Evolutionary conservation across 2,113 vertebrate genomes (phyloP), one percentile per base, ranked within the genome.

Genomic region (Ceyx melanurus): DNA sequence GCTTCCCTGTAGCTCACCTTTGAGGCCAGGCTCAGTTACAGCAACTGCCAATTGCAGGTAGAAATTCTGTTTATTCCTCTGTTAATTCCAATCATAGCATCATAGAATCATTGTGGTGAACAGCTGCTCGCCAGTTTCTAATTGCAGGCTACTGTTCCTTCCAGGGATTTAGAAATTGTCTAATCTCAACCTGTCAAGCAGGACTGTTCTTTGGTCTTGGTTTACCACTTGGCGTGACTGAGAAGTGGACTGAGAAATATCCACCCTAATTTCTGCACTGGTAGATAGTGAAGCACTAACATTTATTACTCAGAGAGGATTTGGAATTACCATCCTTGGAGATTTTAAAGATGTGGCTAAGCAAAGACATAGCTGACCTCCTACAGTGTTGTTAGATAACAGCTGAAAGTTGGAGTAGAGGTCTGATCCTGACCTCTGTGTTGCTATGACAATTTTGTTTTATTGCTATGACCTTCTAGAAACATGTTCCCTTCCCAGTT

Each of bases 391-490:
- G 74, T 75, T n/a, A 61, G 43, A 22, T 92, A 45, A 19, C 60
- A 83, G 65, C 51, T 78, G 37, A 65, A 84, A 86, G 15, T 6
- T 91, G 81, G 45, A 72, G 65, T 60, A 77, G 9, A 83, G n/a
- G 22, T 65, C 50, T 78, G 45, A 19, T 93, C 29, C 93, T 79
- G 94, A 56, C 25, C 53, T 50, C 29, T 62, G 0, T 40, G 29
- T 62, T 82, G 48, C 68, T 50, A 12, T 70, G 25, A 67, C 65
- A 21, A 53, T 46, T 42, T 42, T 76, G 21, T 78, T 92, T 94
- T 95, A 89, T 82, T 92, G 80, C 81, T 87, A 70, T 89, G 77
- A 86, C 89, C 93, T 87, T 73, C 29, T 78, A 86, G 70, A 90
- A 92, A 82, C 33, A 3, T n/a, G 29, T 31, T 79, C 58, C 37